Evolutionary conservation across 2,797 vertebrate genomes (phyloP).

Genomic region (Setipinna tenuifilis): DNA sequence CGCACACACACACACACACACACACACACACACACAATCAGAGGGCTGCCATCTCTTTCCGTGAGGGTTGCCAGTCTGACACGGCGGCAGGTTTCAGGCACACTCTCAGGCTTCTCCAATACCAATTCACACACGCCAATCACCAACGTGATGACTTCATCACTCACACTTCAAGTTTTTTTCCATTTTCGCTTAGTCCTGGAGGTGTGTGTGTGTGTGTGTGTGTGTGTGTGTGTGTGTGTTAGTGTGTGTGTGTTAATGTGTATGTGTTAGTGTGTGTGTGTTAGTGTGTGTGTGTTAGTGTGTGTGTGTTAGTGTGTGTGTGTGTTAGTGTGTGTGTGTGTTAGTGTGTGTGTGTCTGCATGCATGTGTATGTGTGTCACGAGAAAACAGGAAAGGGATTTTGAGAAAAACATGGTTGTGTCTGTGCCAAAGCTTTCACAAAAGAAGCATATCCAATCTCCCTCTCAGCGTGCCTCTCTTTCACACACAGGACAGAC

Average conservation of each 20-base stretch:
- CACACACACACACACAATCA: not conserved
- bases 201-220: not conserved
- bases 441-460: slow-evolving; percentile 6
- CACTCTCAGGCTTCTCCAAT: slow-evolving; percentile 26
- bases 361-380: not conserved
- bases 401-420: slow-evolving; percentile 6
- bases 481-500: too few relatives aligned
- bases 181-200: not conserved
- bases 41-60: slow-evolving; percentile 17
- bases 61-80: slow-evolving; percentile 46
- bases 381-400: not conserved
- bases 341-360: not conserved
- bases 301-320: not conserved
- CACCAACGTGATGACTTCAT: slow-evolving; percentile 53
- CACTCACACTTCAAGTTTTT: slow-evolving; percentile 54
- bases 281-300: not conserved
- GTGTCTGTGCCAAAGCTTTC: not conserved
- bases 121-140: slow-evolving; percentile 55
- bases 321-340: not conserved
- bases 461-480: too few relatives aligned
- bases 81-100: slow-evolving; percentile 53
- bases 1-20: not conserved
- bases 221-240: not conserved
- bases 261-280: not conserved
- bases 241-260: not conserved